phyloP scores from a whole-genome alignment of 2,888 invertebrate species.

The Anoplius nigerrimus region DNA sequence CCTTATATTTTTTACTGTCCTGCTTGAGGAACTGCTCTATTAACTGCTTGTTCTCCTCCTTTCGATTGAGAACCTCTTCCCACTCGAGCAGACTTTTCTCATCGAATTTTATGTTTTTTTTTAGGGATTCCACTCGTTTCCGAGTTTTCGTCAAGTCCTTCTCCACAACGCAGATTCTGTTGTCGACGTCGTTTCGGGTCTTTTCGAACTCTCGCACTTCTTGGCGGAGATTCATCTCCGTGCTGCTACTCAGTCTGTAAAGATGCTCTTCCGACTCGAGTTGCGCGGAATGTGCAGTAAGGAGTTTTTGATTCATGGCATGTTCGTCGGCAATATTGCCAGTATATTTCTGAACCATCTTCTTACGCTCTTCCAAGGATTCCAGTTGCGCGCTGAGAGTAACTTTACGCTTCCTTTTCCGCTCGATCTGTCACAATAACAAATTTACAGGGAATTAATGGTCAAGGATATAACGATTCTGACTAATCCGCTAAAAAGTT shows the following conservation, averaged over 20 bases:
- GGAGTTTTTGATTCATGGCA: slow-evolving; percentile 80
- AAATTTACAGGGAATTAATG: neutral
- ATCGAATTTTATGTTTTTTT: slow-evolving; percentile 83
- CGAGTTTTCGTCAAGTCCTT: slow-evolving; percentile 77
- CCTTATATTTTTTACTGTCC: slow-evolving; percentile 82
- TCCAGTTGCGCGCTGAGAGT: slow-evolving; percentile 75
- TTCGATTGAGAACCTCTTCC: slow-evolving; percentile 83
- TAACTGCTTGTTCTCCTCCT: slow-evolving; percentile 82
- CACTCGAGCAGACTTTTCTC: slow-evolving; percentile 82
- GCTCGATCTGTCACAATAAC: slow-evolving; percentile 71
- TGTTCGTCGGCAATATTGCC: slow-evolving; percentile 77
- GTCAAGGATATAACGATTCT: neutral
- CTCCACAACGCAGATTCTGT: slow-evolving; percentile 70
- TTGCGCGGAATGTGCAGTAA: slow-evolving; percentile 83
- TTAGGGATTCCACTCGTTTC: slow-evolving; percentile 80
- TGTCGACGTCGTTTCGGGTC: slow-evolving; percentile 75
- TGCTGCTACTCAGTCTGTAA: slow-evolving; percentile 76
- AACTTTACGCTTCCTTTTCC: slow-evolving; percentile 75
- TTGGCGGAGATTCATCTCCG: slow-evolving; percentile 75
- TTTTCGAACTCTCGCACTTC: slow-evolving; percentile 76
- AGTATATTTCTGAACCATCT: slow-evolving; percentile 76
- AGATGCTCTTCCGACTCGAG: slow-evolving; percentile 82
- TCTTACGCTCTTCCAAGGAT: slow-evolving; percentile 73
- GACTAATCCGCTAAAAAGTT: no score
- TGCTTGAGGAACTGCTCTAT: slow-evolving; percentile 84